Percentiles rank a stretch among this genome's conserved stretches.
These are phyloP conservation scores for Danio jaintianensis DNA, from an alignment of 2,797 vertebrate species.

Conservation along the genomic window DNA sequence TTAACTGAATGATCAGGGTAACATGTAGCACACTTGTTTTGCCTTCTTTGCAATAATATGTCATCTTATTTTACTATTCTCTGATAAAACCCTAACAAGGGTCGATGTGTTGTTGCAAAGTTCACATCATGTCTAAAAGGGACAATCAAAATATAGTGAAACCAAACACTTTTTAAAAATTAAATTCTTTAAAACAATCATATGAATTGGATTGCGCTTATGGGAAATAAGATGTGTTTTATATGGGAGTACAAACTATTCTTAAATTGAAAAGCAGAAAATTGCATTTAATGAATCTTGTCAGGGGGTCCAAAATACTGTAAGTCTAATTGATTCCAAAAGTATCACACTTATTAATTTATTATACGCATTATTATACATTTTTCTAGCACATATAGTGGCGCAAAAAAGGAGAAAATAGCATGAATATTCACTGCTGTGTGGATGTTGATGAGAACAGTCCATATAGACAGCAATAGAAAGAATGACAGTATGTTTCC, in stretches of 20 bases:
- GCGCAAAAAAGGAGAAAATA: slow-evolving; percentile 2
- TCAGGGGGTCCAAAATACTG: too few relatives aligned
- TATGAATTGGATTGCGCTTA: too few relatives aligned
- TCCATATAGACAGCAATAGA: not conserved
- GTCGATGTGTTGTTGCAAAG: too few relatives aligned
- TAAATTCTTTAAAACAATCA: not conserved
- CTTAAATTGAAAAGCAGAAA: not conserved
- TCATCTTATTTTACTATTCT: too few relatives aligned
- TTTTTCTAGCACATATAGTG: not conserved
- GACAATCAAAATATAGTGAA: too few relatives aligned
- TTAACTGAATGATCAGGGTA: too few relatives aligned
- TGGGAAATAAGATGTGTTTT: too few relatives aligned
- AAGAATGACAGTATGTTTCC: not conserved
- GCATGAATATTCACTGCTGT: not conserved
- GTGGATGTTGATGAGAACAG: not conserved
- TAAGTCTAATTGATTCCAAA: not conserved
- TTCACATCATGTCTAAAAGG: too few relatives aligned
- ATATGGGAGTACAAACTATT: not conserved
- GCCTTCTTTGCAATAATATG: too few relatives aligned
- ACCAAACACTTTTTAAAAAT: not conserved
- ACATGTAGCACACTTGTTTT: too few relatives aligned
- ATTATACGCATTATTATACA: not conserved
- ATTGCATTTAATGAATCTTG: too few relatives aligned
- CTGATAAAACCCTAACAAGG: too few relatives aligned
- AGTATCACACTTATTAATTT: not conserved